These are phyloP conservation scores for Drosophila oshimai DNA, from an alignment of 1,140 invertebrate genomes.

Conservation along the genomic window DNA sequence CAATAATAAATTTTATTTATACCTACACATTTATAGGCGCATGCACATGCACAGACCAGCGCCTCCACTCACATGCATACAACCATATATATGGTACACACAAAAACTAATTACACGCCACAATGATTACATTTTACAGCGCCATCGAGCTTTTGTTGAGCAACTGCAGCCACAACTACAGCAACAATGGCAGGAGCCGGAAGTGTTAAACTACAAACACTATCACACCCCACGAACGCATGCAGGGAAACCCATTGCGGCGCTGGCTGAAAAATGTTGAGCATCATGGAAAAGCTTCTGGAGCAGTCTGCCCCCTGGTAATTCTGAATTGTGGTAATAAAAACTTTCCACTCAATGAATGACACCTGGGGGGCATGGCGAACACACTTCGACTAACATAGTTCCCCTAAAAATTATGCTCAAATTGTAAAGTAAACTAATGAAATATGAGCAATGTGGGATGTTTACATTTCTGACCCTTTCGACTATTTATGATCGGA, in stretches of 20 bases:
- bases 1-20: conserved; percentile 63
- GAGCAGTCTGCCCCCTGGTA: conserved; percentile 12
- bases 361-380: conserved; percentile 37
- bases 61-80: conserved; percentile 4
- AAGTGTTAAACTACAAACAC: conserved; percentile 29
- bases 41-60: neutral
- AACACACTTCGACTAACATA: conserved; percentile 19
- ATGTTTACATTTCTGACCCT: neutral
- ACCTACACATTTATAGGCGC: conserved; percentile 26
- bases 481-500: neutral
- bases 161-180: conserved; percentile 5
- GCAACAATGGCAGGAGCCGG: conserved; percentile 5
- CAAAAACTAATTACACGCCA: conserved; percentile 80
- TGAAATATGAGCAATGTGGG: conserved; percentile 6
- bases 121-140: conserved; percentile 77
- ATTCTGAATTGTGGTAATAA: conserved; percentile 21
- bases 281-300: conserved; percentile 9
- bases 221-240: neutral
- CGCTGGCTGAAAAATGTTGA: conserved; percentile 2
- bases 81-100: conserved; percentile 21
- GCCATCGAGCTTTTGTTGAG: conserved; percentile 52
- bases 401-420: conserved; percentile 12
- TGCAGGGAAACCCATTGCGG: neutral
- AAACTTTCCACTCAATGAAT: conserved; percentile 45
- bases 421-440: conserved; percentile 14